Evolutionary conservation across 2,113 vertebrate species (phyloP).

Genomic region (Riparia riparia): DNA sequence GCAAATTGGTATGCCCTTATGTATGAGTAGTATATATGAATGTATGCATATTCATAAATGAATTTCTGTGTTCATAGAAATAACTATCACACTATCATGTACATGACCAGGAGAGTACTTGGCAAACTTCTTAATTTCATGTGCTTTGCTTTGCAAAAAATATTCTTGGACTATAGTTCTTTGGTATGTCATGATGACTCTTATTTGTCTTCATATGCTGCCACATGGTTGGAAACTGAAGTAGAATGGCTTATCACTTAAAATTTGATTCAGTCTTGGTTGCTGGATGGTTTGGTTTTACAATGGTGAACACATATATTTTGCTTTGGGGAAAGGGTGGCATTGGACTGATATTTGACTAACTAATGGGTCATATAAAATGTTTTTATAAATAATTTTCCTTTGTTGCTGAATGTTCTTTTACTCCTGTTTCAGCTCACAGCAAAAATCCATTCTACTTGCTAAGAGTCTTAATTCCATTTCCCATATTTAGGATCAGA

Average conservation of each 20-base stretch:
- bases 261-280: not conserved
- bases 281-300: not conserved
- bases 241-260: not conserved
- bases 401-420: not conserved
- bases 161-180: not conserved
- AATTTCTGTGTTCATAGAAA: not conserved
- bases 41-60: not conserved
- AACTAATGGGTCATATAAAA: not conserved
- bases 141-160: not conserved
- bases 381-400: not conserved
- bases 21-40: not conserved
- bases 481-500: not conserved
- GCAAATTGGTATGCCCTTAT: not conserved
- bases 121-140: not conserved
- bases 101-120: not conserved
- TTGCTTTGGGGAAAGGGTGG: not conserved
- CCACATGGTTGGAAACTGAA: not conserved
- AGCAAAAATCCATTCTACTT: not conserved
- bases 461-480: not conserved
- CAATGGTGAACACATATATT: not conserved
- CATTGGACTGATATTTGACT: not conserved
- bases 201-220: not conserved
- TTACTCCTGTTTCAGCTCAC: not conserved
- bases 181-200: not conserved
- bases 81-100: not conserved